Evolutionary conservation across 2,113 vertebrate species (phyloP).

Genomic region (Cynocephalus volans): DNA sequence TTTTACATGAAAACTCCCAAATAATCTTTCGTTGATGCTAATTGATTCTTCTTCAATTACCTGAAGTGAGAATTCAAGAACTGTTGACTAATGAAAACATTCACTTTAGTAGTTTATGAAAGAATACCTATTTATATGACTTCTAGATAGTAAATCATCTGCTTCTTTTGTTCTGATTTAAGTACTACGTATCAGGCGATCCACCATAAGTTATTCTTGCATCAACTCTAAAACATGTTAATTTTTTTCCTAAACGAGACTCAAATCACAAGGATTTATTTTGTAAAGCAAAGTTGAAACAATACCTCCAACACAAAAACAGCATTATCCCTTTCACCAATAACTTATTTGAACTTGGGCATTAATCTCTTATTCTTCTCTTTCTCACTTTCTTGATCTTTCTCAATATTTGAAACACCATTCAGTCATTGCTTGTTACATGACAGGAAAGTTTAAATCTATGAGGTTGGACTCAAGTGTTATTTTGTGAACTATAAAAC

Average conservation of each 20-base stretch:
- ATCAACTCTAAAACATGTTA: constrained; percentile 21
- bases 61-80: constrained; percentile 7
- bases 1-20: not conserved
- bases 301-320: not conserved
- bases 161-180: not conserved
- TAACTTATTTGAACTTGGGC: not conserved
- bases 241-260: not conserved
- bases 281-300: not conserved
- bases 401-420: not conserved
- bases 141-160: not conserved
- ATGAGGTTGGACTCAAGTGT: not conserved
- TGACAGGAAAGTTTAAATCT: not conserved
- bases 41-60: not conserved
- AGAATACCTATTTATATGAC: not conserved
- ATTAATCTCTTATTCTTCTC: not conserved
- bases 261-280: constrained; percentile 42
- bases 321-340: not conserved
- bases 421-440: not conserved
- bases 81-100: not conserved
- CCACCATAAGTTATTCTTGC: not conserved
- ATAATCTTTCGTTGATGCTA: not conserved
- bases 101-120: not conserved
- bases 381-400: not conserved
- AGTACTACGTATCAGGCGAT: not conserved
- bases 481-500: not conserved